A percentile compares a stretch with the other conserved stretches of the same genome.
phyloP scores from a whole-genome alignment of 2,113 vertebrate species.

The Chlorocebus sabaeus region DNA sequence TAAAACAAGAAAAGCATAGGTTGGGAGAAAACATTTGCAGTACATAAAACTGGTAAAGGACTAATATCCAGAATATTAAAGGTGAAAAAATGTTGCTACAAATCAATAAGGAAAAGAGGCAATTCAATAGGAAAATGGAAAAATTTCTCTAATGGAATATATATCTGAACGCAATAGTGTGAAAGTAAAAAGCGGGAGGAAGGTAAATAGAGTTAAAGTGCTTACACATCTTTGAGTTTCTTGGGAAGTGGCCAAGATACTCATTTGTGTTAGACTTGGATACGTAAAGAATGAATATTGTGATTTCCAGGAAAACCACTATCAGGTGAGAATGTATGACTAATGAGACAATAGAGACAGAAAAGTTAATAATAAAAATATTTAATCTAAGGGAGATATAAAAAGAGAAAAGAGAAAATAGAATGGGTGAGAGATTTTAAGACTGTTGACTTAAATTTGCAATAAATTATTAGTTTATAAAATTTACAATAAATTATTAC shows the following conservation, averaged over 20 bases:
- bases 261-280: not conserved
- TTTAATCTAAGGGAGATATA: not conserved
- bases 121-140: not conserved
- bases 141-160: not conserved
- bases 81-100: not conserved
- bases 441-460: not conserved
- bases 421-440: not conserved
- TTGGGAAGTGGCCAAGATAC: not conserved
- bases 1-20: not conserved
- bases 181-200: not conserved
- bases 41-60: not conserved
- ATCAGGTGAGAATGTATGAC: not conserved
- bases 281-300: not conserved
- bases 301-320: not conserved
- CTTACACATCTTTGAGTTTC: not conserved
- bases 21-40: not conserved
- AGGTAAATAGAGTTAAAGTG: not conserved
- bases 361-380: conserved; percentile 8
- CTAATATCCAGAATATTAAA: not conserved
- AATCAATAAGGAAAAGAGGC: not conserved
- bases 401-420: not conserved
- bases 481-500: not conserved
- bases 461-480: not conserved
- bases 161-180: not conserved
- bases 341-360: not conserved